Evolutionary conservation across 1,140 invertebrate species (phyloP).

Genomic region (Rhyacophila brunnea): DNA sequence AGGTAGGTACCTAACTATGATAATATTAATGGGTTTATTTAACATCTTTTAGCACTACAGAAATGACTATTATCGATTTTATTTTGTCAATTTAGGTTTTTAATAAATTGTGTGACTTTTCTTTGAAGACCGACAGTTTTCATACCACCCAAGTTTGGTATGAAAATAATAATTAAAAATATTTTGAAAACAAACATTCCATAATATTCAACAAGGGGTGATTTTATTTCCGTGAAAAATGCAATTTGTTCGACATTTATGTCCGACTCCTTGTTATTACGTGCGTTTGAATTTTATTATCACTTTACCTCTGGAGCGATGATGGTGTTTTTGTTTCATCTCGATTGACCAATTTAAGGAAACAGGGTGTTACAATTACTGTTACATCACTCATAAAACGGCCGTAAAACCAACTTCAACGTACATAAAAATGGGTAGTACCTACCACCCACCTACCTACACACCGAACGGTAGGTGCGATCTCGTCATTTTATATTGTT

Average conservation of each 20-base stretch:
- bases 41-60: no score
- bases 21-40: no score
- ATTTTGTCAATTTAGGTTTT: no score
- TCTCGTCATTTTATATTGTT: slow-evolving; percentile 18
- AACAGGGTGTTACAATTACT: slow-evolving; percentile 36
- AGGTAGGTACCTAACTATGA: no score
- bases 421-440: slow-evolving; percentile 34
- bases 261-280: slow-evolving; percentile 10
- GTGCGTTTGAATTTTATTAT: slow-evolving; percentile 30
- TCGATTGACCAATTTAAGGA: slow-evolving; percentile 37
- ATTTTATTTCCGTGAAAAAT: slow-evolving; percentile 1
- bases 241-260: slow-evolving; percentile 23
- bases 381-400: slow-evolving; percentile 36
- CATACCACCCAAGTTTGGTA: no score
- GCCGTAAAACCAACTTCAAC: slow-evolving; percentile 35
- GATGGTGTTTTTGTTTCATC: slow-evolving; percentile 35
- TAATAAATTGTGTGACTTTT: no score
- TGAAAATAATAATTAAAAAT: no score
- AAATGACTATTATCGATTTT: no score
- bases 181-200: no score
- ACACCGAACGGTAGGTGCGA: slow-evolving; percentile 21
- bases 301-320: slow-evolving; percentile 29
- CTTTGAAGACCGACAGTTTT: no score
- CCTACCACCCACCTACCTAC: no score
- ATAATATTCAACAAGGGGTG: background rate